Evolutionary conservation across 2,888 invertebrate species (phyloP), one percentile per base, ranked within the genome.

Genomic region (Caenorhabditis macrosperma): DNA sequence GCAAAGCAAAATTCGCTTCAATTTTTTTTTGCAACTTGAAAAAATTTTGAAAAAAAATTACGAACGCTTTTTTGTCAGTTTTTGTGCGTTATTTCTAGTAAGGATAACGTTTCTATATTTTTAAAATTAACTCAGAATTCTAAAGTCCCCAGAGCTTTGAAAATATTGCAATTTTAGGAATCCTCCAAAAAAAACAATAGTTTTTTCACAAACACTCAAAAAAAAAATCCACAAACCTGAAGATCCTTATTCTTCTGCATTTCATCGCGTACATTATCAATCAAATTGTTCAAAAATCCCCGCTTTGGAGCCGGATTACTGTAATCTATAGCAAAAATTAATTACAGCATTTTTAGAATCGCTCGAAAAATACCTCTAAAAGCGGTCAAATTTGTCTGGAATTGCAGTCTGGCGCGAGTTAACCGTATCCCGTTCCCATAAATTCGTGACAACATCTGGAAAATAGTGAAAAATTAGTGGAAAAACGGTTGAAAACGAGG

Each of bases 221-320:
- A n/a, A n/a, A n/a, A n/a, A n/a, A 20, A 17, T 20, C 22, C 6
- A n/a, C 52, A 4, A 12, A 92, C 93, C 91, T 97, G 97, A 95
- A 99, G 96, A 91, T 98, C 97, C 91, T 98, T 97, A 92, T 96
- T 98, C 91, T 96, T 96, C 17, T 94, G 94, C 91, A 98, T 94
- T 91, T 99, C 99, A 88, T 96, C 95, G 91, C 94, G 83, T 15
- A 90, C 79, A 82, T 88, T 90, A 54, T 86, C 86, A 22, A 89
- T 82, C 35, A 90, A 75, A 75, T 87, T 89, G 10, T 84, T 81
- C 50, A 89, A 66, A 67, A 89, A 89, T 22, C 79, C 81, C 38
- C 46, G 26, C 48, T 78, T 82, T 6, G 75, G 78, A 6, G 74
- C 71, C 7, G 82, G 75, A 74, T 81, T 81, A 54, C 84, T 84